phyloP scores from a whole-genome alignment of 1,140 invertebrate species.

The Eumaeus atala region DNA sequence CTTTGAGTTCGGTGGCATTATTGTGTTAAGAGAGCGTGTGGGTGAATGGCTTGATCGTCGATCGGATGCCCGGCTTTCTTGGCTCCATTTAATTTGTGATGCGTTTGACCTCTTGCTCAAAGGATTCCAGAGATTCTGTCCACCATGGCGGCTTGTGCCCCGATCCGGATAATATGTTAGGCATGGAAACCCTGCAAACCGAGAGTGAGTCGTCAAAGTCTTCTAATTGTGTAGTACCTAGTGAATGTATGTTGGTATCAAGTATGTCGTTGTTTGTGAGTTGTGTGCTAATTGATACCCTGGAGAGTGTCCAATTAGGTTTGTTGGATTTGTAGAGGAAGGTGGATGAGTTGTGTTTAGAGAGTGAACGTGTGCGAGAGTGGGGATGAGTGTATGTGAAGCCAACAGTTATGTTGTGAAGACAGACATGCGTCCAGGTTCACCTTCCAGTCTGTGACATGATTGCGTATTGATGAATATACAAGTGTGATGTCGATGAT shows the following conservation, averaged over 20 bases:
- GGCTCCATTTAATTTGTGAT: not conserved
- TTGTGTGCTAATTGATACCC: not conserved
- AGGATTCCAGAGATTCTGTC: not conserved
- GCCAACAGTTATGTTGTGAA: too few species aligned
- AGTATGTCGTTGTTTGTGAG: too few species aligned
- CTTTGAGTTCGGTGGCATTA: slow-evolving; percentile 7
- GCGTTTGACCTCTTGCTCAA: not conserved
- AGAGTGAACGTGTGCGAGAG: too few species aligned
- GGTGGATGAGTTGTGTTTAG: not conserved
- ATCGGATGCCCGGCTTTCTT: not conserved
- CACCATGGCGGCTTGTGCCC: slow-evolving; percentile 4
- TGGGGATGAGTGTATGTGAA: too few species aligned
- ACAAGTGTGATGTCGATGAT: too few species aligned
- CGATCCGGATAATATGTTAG: not conserved
- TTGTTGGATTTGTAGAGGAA: not conserved
- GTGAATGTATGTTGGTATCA: not conserved
- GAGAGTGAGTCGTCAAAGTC: not conserved
- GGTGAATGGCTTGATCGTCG: not conserved
- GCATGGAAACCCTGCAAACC: not conserved
- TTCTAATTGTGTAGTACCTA: not conserved
- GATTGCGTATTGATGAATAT: too few species aligned
- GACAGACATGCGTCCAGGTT: too few species aligned
- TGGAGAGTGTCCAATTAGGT: slow-evolving; percentile 5
- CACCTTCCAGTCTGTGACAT: too few species aligned
- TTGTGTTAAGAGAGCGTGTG: too few species aligned